Conservation (phyloP, 92 coral and sea anemone genomes). For the Zoanthus gigantus region DNA sequence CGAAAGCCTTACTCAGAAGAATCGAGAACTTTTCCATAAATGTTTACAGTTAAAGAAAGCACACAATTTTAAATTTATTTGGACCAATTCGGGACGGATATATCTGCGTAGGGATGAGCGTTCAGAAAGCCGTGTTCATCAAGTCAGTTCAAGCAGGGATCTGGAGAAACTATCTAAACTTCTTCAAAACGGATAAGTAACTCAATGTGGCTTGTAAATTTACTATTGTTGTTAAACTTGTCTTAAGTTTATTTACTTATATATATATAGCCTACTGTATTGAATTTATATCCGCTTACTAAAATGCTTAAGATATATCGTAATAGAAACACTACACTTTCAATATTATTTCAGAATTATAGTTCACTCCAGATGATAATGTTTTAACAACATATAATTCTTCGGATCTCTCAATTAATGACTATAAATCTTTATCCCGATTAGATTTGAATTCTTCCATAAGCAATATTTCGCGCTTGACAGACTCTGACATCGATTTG, state of each 20-base stretch:
- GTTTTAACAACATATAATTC: slow-evolving; percentile 25
- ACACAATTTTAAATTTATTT: neutral
- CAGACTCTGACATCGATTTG: neutral
- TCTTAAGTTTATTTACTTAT: neutral
- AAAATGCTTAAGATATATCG: slow-evolving; percentile 42
- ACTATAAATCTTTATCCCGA: slow-evolving; percentile 56
- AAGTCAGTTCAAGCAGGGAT: slow-evolving; percentile 56
- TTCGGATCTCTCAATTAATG: slow-evolving; percentile 31
- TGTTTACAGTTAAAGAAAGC: neutral
- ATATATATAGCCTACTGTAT: slow-evolving; percentile 31
- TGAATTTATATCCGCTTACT: slow-evolving; percentile 18
- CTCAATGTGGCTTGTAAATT: slow-evolving; percentile 41
- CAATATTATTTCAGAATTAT: slow-evolving; percentile 34
- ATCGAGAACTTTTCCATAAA: neutral
- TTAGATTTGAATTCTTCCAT: slow-evolving; percentile 61
- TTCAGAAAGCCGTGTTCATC: slow-evolving; percentile 44
- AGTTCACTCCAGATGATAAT: slow-evolving; percentile 45
- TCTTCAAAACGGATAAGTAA: slow-evolving; percentile 58
- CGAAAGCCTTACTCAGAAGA: neutral
- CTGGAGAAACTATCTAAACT: slow-evolving; percentile 54
- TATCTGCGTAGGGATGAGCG: slow-evolving; percentile 51
- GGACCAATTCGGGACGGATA: neutral
- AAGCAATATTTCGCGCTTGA: slow-evolving; percentile 60
- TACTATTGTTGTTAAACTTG: slow-evolving; percentile 36
- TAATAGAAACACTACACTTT: slow-evolving; percentile 37